Evolutionary conservation across 2,113 vertebrate species (phyloP).

Genomic region (Motacilla alba): DNA sequence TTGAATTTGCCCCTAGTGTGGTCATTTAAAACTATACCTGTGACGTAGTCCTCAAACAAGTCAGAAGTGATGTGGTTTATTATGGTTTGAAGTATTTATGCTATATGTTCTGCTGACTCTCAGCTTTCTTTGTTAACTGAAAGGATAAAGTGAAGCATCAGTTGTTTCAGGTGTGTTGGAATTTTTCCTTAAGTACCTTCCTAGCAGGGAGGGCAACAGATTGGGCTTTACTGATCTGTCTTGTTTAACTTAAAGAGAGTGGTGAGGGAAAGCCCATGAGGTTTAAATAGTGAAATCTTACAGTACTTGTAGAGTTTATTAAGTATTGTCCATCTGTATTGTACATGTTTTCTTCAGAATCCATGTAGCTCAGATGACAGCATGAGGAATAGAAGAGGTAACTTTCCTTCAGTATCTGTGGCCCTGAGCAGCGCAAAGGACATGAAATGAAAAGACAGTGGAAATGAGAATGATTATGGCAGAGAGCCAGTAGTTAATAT

Average conservation of each 20-base stretch:
- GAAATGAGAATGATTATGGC: background rate
- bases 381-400: background rate
- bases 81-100: background rate
- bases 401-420: background rate
- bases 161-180: background rate
- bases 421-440: background rate
- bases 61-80: background rate
- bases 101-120: background rate
- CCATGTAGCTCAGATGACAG: background rate
- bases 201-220: background rate
- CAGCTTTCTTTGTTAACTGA: background rate
- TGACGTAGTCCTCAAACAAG: background rate
- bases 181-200: background rate
- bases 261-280: background rate
- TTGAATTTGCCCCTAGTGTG: background rate
- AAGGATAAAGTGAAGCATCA: background rate
- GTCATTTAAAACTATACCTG: background rate
- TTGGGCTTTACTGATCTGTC: background rate
- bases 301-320: background rate
- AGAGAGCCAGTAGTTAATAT: background rate
- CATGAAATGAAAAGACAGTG: rapidly evolving
- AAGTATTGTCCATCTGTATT: rapidly evolving
- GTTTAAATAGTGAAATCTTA: background rate
- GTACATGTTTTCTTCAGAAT: background rate
- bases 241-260: background rate